Evolutionary conservation across 2,797 vertebrate genomes (phyloP), one percentile per base, ranked within the genome.

Genomic region (Aldrovandia affinis): DNA sequence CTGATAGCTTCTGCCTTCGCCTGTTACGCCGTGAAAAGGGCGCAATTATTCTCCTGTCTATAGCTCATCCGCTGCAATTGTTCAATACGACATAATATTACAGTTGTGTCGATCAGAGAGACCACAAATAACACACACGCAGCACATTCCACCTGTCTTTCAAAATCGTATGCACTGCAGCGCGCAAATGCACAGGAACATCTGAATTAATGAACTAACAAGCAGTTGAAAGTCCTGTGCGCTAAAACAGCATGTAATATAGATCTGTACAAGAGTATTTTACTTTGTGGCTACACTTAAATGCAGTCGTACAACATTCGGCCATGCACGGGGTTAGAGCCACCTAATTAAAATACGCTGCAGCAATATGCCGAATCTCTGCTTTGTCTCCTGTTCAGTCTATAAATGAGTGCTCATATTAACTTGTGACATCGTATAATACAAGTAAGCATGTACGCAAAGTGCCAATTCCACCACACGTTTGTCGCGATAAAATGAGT

Each of bases 1-100:
- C 87, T 85, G 88, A 90, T 83, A 87, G 83, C 86, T 88, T 88
- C 39, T 68, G 57, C 50, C 39, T 75, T 70, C 25, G 18, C 52
- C 39, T 33, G 10, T 52, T 39, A 36, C 25, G 30, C 81, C 20
- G 81, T 33, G 50, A 83, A 73, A 83, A 83, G 36, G 55, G 50
- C 82, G 25, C 82, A 4, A 28, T 39, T 75, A 28, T 18, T 47
- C 28, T 22, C 15, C 63, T 25, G 25, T 63, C 61, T 33, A 18
- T 39, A 7, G 9, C 83, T 77, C 44, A 57, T 59, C 50, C 15
- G 8, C 18, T 47, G 28, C 36, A 44, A 36, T 39, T 65, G 80
- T 81, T 83, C 59, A 84, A 52, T 70, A 54, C 44, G 47, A 70
- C 78, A 73, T 20, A 4, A 61, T 59, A 75, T 59, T 80, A 80